Conservation (phyloP, 1,140 invertebrate genomes). For the Druon quercuslanigerum region DNA sequence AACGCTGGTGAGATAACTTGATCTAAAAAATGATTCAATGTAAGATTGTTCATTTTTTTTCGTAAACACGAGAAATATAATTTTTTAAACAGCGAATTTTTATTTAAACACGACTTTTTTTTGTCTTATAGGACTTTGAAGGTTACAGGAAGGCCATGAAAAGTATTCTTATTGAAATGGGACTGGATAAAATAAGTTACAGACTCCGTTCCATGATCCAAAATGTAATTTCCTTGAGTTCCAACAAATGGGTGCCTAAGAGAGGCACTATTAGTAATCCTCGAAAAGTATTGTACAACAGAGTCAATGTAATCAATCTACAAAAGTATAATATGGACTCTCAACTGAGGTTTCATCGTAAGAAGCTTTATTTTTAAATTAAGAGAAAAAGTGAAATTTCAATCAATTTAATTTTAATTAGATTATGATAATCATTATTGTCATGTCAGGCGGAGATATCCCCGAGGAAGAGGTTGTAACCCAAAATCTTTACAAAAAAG, state of each 20-base stretch:
- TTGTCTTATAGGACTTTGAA: slow-evolving; percentile 70
- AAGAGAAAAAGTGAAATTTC: too few species aligned
- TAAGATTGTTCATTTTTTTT: too few species aligned
- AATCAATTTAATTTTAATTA: too few species aligned
- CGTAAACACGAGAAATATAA: slow-evolving; percentile 18
- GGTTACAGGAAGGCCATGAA: slow-evolving; percentile 83
- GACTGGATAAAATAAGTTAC: slow-evolving; percentile 80
- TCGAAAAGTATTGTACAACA: too few species aligned
- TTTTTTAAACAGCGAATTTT: not conserved
- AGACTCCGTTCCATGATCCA: slow-evolving; percentile 94
- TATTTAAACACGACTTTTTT: not conserved
- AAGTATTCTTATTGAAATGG: slow-evolving; percentile 77
- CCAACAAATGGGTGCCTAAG: slow-evolving; percentile 90
- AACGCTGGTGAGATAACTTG: slow-evolving; percentile 59
- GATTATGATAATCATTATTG: too few species aligned
- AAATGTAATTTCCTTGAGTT: slow-evolving; percentile 93
- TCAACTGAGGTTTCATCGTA: too few species aligned
- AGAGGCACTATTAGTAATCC: too few species aligned
- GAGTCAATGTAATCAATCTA: too few species aligned
- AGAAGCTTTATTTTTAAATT: too few species aligned
- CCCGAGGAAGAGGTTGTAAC: slow-evolving; percentile 82
- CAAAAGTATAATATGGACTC: too few species aligned
- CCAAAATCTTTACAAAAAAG: slow-evolving; percentile 86
- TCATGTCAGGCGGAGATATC: slow-evolving; percentile 40
- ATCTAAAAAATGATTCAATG: slow-evolving; percentile 61